Conservation (phyloP, 2,797 vertebrate genomes). For the Dipus sagitta region DNA sequence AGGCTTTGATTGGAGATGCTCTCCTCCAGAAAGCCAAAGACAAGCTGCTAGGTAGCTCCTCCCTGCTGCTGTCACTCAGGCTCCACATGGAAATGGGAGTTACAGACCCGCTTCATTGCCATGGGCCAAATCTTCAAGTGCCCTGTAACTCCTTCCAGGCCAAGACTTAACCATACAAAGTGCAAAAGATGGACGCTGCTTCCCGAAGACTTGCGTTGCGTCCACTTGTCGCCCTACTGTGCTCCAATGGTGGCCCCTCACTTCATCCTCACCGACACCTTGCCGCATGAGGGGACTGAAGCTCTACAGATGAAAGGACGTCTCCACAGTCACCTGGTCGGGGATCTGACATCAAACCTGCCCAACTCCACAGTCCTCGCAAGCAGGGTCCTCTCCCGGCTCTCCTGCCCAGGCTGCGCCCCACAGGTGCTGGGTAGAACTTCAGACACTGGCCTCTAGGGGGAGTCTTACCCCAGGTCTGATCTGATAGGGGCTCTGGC, state of each 20-base stretch:
- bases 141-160: neutral
- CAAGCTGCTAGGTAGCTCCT: neutral
- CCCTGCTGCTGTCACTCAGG: neutral
- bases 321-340: fast-evolving
- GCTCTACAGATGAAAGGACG: neutral
- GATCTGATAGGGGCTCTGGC: neutral
- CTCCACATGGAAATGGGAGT: neutral
- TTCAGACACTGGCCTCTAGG: neutral
- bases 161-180: fast-evolving
- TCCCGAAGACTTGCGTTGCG: neutral
- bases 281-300: neutral
- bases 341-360: neutral
- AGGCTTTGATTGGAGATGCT: neutral
- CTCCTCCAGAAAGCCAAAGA: conserved; percentile 23
- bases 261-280: neutral
- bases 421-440: neutral
- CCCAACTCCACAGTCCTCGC: neutral
- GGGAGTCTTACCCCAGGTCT: neutral
- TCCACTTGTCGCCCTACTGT: fast-evolving
- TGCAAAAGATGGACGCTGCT: neutral
- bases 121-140: neutral
- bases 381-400: neutral
- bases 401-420: neutral
- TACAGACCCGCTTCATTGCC: neutral
- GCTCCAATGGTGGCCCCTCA: neutral